These are phyloP conservation scores for Equus przewalskii DNA, from an alignment of 2,113 vertebrate species.

Conservation along the genomic window DNA sequence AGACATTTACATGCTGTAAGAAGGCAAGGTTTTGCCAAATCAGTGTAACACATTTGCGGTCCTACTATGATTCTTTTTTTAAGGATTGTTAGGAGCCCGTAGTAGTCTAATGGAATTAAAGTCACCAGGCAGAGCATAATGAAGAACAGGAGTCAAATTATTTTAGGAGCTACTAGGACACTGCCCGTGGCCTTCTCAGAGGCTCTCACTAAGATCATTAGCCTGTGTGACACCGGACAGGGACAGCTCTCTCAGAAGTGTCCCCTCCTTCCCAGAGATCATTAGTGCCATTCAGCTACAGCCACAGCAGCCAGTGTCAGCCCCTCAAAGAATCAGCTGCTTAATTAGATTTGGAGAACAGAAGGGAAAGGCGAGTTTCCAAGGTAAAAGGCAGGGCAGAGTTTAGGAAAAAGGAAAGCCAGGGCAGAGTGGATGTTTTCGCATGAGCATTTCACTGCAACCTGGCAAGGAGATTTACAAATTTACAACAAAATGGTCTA, in stretches of 20 bases:
- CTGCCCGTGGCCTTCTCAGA: neutral
- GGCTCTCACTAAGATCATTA: conserved; percentile 3
- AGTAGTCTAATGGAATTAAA: conserved; percentile 58
- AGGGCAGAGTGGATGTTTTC: neutral
- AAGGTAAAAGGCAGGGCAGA: conserved; percentile 35
- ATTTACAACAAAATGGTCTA: neutral
- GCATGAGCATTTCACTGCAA: neutral
- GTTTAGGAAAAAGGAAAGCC: neutral
- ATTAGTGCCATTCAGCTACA: neutral
- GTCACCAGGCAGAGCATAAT: conserved; percentile 58
- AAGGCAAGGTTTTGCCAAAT: neutral
- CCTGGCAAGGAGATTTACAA: neutral
- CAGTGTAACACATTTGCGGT: neutral
- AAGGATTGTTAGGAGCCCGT: neutral
- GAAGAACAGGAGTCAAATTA: conserved; percentile 45
- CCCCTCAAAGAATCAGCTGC: conserved; percentile 7
- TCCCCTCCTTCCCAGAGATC: neutral
- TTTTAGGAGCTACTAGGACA: conserved; percentile 49
- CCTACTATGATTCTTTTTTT: neutral
- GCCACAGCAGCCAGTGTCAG: neutral
- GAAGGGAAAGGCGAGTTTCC: neutral
- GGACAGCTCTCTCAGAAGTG: neutral
- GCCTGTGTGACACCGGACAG: neutral
- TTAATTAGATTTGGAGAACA: conserved; percentile 51
- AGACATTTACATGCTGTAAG: neutral